Base-by-base conservation (phyloP, 2,888 invertebrate genomes). In the Criorhina ranunculi region DNA sequence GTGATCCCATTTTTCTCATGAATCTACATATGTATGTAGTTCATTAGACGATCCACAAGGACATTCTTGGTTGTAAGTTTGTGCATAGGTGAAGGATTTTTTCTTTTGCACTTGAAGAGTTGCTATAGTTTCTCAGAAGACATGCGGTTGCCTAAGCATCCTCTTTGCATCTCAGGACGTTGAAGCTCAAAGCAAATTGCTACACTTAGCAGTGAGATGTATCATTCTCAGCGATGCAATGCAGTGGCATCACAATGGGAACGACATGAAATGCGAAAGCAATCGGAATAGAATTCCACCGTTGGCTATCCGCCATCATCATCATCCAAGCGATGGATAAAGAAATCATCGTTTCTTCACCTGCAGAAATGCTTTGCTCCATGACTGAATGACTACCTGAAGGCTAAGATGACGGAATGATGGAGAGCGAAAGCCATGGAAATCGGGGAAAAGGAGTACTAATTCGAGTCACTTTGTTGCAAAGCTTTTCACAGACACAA, bases 381-480 rank as follows among this genome's bases (percentile, higher is more conserved):
- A 19, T 35, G 70, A 76, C 85, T 70, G 70, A 70, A 79, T 75
- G 80, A 80, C 69, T 76, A 76, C 70, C 85, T 85, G 66, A 85
- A 75, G 80, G 70, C 76, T 66, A 85, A 76, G 85, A 85, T 76
- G 80, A 66, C 60, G 55, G 46, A 37, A 79, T 55, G 42, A 35
- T 1, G n/a, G 42, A 24, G 24, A 24, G 4, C 24, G 29, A 53
- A 37, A 24, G 42, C 35, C 37, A 37, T 55, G n/a, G 46, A 64
- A 69, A 31, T 42, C 17, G 24, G 17, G 67, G 31, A 75, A 75
- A 80, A 76, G 53, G 60, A 76, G 64, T 64, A 80, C 80, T 76
- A 85, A 85, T 85, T 80, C 59, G 40, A 85, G 85, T 80, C 85
- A 85, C 80, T 85, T 85, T 85, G 85, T 85, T 76, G 80, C 66